phyloP scores from a whole-genome alignment of 2,797 vertebrate genomes.

The Etheostoma perlongum region DNA sequence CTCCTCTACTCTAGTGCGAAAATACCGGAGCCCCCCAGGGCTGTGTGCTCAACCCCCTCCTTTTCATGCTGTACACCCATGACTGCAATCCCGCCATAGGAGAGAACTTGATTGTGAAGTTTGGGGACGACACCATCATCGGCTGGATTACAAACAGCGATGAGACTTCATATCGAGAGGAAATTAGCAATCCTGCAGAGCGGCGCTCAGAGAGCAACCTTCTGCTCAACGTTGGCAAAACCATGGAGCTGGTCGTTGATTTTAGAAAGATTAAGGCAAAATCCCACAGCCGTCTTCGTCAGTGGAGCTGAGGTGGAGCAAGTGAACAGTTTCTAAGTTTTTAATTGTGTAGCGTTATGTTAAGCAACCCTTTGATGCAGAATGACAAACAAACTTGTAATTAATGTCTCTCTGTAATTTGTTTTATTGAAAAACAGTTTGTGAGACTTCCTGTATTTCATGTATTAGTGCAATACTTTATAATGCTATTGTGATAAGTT shows the following conservation, averaged over 20 bases:
- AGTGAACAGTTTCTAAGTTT: no score
- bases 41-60: not conserved
- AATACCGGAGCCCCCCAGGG: not conserved
- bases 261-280: not conserved
- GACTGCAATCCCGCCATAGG: not conserved
- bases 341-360: no score
- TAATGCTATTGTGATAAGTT: not conserved
- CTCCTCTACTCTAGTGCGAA: not conserved
- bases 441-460: not conserved
- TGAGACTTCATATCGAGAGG: not conserved
- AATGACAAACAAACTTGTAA: no score
- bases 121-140: not conserved
- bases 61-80: not conserved
- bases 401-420: no score
- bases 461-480: not conserved
- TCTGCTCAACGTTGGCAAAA: not conserved
- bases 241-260: not conserved
- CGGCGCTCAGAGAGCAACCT: not conserved
- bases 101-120: constrained; percentile 3
- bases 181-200: not conserved
- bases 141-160: not conserved
- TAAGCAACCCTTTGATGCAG: no score
- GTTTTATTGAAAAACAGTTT: not conserved
- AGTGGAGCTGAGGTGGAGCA: no score
- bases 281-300: no score